Percentiles rank a stretch among this genome's conserved stretches.
Conservation (phyloP, 2,797 vertebrate species). For the Lutjanus argentimaculatus region DNA sequence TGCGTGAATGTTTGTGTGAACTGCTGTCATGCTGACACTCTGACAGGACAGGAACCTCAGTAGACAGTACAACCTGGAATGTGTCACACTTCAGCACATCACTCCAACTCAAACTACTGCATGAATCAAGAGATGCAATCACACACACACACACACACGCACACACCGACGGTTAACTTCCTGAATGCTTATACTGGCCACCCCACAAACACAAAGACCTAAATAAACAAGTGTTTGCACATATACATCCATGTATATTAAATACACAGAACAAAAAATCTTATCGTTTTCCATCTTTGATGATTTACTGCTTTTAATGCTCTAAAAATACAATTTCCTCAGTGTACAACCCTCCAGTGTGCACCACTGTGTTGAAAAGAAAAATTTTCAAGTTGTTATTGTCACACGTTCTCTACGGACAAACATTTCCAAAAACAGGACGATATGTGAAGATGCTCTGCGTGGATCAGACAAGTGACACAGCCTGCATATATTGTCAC, state of each 20-base stretch:
- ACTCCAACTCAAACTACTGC: slow-evolving; percentile 20
- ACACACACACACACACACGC: neutral
- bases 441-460: neutral
- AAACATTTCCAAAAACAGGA: neutral
- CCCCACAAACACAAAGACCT: neutral
- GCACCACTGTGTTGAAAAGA: neutral
- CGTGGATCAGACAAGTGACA: neutral
- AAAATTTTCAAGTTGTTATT: neutral
- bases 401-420: neutral
- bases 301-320: neutral
- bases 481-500: neutral
- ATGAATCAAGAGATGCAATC: neutral
- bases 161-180: neutral
- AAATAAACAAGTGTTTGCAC: neutral
- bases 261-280: neutral
- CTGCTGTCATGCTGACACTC: slow-evolving; percentile 26
- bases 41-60: slow-evolving; percentile 46
- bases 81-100: slow-evolving; percentile 39
- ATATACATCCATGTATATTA: neutral
- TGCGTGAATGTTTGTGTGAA: slow-evolving; percentile 5
- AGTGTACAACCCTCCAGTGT: neutral
- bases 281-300: neutral
- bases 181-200: neutral
- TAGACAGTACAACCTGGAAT: slow-evolving; percentile 45
- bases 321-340: slow-evolving; percentile 12